Evolutionary conservation across 2,888 invertebrate genomes (phyloP).

Genomic region (Oxycera nigricornis): DNA sequence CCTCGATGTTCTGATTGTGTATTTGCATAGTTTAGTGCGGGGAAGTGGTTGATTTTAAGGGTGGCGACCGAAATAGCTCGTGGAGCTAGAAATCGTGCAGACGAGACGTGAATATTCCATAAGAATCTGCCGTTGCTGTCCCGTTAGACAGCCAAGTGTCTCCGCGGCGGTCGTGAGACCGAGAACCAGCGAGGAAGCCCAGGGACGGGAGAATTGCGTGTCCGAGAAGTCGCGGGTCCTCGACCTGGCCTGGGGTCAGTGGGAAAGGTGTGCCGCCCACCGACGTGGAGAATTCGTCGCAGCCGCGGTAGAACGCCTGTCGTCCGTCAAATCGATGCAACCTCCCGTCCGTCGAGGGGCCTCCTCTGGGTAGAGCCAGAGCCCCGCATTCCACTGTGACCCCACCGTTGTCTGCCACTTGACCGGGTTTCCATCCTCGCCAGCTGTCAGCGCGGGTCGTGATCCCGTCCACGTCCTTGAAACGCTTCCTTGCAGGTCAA

Average conservation of each 20-base stretch:
- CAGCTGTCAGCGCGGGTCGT: not conserved
- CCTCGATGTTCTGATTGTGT: not conserved
- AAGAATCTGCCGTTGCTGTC: not conserved
- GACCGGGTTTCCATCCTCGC: slow-evolving; percentile 26
- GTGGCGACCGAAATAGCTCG: not conserved
- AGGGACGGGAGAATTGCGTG: not conserved
- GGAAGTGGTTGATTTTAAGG: not conserved
- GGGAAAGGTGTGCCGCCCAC: slow-evolving; percentile 11
- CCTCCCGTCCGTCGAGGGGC: not conserved
- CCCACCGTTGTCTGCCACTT: slow-evolving; percentile 12
- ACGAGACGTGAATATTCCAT: not conserved
- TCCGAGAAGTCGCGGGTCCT: not conserved
- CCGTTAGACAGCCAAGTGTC: not conserved
- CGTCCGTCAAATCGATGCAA: slow-evolving; percentile 22
- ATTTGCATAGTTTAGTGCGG: not conserved
- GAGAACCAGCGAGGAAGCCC: not conserved
- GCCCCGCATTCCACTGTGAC: not conserved
- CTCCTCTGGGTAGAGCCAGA: not conserved
- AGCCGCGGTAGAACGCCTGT: not conserved
- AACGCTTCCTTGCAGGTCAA: slow-evolving; percentile 11
- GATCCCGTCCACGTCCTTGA: not conserved
- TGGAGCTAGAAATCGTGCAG: not conserved
- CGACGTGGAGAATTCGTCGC: not conserved
- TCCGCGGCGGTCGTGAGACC: not conserved
- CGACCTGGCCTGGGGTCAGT: not conserved